Evolutionary conservation across 2,113 vertebrate genomes (phyloP), one percentile per base, ranked within the genome.

Genomic region (Sarotherodon lohbergeri): DNA sequence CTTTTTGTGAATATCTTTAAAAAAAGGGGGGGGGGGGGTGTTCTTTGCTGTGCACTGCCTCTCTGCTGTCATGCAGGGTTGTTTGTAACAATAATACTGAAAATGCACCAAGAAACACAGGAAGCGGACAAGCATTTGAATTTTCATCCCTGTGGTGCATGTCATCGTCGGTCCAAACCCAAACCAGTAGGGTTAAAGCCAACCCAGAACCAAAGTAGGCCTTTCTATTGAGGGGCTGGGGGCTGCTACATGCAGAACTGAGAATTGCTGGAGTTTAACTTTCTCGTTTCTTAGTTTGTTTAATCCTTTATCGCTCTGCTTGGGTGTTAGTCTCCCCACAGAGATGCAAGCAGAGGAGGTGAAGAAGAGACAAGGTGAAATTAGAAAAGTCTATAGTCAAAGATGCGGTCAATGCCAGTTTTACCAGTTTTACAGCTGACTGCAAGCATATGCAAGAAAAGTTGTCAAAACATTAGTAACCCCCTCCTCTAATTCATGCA

Each of bases 111-210:
- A 73, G 39, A 46, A 73, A 24, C 8, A 46, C 3, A 27, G 22
- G 39, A 73, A 46, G 39, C 0, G 0, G 22, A 46, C 7, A 46
- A 43, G 39, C 8, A 46, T 46, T 27, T 73, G 36, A 41, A 71
- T 71, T 71, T 71, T 71, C n/a, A 71, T 4, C 63, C 34, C 19
- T 43, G 63, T 41, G 63, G 63, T 41, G 39, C 39, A 73, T 46
- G n/a, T 24, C 66, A 73, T 73, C 1, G 0, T 43, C 27, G 39
- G 12, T 73, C 66, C 39, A 46, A 73, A 27, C 22, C 39, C 68
- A 46, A 46, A 46, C 22, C 41, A 73, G 27, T 46, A 0, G 41
- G 14, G 22, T 46, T 24, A 46, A 73, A 27, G 22, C 68, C 68
- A 27, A 73, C 0, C 13, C 68, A 73, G 2, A 73, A 73, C 8